Evolutionary conservation across 2,888 invertebrate species (phyloP).

Genomic region (Ectropis crepuscularia): DNA sequence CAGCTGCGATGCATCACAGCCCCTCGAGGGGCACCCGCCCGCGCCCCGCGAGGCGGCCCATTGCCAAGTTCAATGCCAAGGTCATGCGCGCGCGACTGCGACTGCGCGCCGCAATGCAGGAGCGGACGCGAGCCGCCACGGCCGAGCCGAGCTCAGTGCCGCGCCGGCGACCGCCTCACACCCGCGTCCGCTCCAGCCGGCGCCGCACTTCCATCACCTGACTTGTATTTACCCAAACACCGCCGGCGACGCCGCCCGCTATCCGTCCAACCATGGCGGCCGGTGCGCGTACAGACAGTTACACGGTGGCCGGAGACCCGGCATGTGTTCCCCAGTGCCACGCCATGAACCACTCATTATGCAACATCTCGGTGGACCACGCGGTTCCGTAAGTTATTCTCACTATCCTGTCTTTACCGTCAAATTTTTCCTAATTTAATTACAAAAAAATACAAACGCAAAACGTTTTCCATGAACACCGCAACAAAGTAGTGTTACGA

Average conservation of each 20-base stretch:
- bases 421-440: conserved; percentile 5
- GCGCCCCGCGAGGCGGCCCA: conserved; percentile 73
- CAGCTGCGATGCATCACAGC: conserved; percentile 78
- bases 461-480: conserved; percentile 5
- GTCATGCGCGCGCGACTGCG: conserved; percentile 88
- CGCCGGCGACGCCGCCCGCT: conserved; percentile 30
- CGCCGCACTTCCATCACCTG: conserved; percentile 59
- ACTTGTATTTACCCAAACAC: conserved; percentile 46
- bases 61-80: conserved; percentile 94
- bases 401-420: conserved; percentile 1
- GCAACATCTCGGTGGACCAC: conserved; percentile 64
- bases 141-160: conserved; percentile 73
- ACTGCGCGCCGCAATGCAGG: conserved; percentile 89
- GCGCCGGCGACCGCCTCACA: conserved; percentile 71
- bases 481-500: conserved; percentile 18
- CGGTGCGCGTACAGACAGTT: conserved; percentile 30
- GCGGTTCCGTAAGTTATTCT: conserved; percentile 63
- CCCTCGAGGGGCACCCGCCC: conserved; percentile 49
- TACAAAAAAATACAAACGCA: neutral
- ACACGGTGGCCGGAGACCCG: conserved; percentile 47
- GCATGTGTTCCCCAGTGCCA: conserved; percentile 60
- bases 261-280: conserved; percentile 3
- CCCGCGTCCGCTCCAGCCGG: conserved; percentile 56
- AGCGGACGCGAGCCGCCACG: conserved; percentile 75
- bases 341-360: conserved; percentile 64